A percentile compares a stretch with the other conserved stretches of the same genome.
phyloP scores from a whole-genome alignment of 2,888 invertebrate genomes.

The Tetragnatha montana region DNA sequence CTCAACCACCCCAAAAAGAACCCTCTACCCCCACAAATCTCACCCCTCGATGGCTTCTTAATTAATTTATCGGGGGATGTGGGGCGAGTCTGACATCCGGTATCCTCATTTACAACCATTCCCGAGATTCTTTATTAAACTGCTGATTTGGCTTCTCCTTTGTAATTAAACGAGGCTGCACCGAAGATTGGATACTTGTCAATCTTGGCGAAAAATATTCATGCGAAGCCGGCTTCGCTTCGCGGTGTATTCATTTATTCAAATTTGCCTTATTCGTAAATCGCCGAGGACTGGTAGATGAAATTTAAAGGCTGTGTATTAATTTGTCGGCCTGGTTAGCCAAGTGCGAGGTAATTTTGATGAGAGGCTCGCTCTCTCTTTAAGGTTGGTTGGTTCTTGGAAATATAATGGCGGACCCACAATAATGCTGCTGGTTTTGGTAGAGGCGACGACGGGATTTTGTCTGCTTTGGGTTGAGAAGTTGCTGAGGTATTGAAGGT shows the following conservation, averaged over 20 bases:
- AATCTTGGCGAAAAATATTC: slow-evolving; percentile 39
- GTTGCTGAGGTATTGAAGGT: too few species aligned
- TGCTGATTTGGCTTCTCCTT: slow-evolving; percentile 32
- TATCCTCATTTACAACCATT: slow-evolving; percentile 1
- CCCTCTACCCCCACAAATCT: neutral
- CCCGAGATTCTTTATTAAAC: slow-evolving; percentile 36
- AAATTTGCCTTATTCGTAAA: slow-evolving; percentile 3
- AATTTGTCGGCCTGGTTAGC: slow-evolving; percentile 13
- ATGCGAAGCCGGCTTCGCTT: slow-evolving; percentile 29
- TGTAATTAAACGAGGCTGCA: slow-evolving; percentile 7
- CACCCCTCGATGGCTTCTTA: neutral
- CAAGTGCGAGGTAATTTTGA: neutral
- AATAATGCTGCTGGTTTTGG: too few species aligned
- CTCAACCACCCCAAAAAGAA: neutral
- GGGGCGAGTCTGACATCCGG: neutral
- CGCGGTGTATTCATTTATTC: slow-evolving; percentile 54
- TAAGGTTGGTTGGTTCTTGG: too few species aligned
- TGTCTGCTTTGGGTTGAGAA: too few species aligned
- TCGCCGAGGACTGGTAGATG: slow-evolving; percentile 27
- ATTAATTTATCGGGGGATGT: neutral
- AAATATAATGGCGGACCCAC: too few species aligned
- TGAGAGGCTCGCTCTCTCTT: neutral
- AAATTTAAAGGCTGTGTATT: slow-evolving; percentile 40
- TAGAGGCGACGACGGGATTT: too few species aligned
- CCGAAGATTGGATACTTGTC: slow-evolving; percentile 3